Evolutionary conservation across 2,797 vertebrate genomes (phyloP).

Genomic region (Takifugu rubripes): DNA sequence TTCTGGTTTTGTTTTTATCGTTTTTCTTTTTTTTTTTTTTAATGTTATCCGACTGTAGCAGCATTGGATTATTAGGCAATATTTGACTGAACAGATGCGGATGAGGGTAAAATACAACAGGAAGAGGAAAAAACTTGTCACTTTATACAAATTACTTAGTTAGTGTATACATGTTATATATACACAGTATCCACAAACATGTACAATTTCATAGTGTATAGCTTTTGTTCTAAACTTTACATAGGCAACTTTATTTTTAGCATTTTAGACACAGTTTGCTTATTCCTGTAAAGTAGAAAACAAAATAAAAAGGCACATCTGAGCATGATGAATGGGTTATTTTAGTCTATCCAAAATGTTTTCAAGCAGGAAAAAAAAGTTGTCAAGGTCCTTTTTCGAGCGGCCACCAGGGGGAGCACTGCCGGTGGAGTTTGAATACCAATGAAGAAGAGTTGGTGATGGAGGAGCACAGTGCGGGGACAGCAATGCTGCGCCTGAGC

Average conservation of each 20-base stretch:
- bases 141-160: constrained; percentile 79
- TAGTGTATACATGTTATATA: constrained; percentile 74
- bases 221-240: constrained; percentile 86
- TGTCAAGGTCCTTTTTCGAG: constrained; percentile 48
- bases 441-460: constrained; percentile 32
- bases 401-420: constrained; percentile 47
- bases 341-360: constrained; percentile 64
- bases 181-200: constrained; percentile 76
- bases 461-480: constrained; percentile 65
- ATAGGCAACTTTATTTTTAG: constrained; percentile 80
- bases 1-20: constrained; percentile 23
- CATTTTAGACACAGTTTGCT: constrained; percentile 76
- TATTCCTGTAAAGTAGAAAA: constrained; percentile 78
- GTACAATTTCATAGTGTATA: constrained; percentile 85
- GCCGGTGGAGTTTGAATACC: constrained; percentile 59
- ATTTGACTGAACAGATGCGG: constrained; percentile 55
- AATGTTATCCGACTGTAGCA: constrained; percentile 64
- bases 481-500: constrained; percentile 33
- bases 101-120: constrained; percentile 55
- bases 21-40: constrained; percentile 10
- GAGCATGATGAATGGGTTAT: constrained; percentile 78
- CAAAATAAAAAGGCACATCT: constrained; percentile 93
- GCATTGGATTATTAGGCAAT: constrained; percentile 65
- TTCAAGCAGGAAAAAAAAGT: constrained; percentile 40
- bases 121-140: constrained; percentile 36